These are phyloP conservation scores for Apodemus sylvaticus DNA, from an alignment of 2,113 vertebrate species.

Conservation along the genomic window DNA sequence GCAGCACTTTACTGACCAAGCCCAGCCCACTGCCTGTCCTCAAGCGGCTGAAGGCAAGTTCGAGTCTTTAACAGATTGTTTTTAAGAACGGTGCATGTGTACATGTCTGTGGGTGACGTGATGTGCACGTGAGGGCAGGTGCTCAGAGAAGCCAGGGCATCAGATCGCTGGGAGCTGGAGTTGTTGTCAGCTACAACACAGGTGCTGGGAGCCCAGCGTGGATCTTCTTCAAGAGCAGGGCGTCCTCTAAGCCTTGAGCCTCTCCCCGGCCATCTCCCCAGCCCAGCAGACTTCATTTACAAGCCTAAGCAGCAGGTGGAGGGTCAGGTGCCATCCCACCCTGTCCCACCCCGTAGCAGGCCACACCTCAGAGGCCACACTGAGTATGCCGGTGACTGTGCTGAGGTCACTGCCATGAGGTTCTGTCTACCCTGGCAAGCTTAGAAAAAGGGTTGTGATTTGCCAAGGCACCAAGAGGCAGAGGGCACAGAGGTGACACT, in stretches of 20 bases:
- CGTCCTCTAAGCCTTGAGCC: neutral
- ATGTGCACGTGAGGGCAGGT: neutral
- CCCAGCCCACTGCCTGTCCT: neutral
- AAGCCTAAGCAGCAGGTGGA: neutral
- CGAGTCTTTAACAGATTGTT: neutral
- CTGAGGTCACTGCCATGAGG: neutral
- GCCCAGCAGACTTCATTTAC: neutral
- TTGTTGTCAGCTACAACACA: neutral
- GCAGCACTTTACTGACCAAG: neutral
- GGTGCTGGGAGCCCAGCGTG: neutral
- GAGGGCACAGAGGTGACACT: neutral
- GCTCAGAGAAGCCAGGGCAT: too few relatives aligned
- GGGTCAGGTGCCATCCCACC: fast-evolving
- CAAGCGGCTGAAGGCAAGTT: neutral
- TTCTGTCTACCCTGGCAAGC: fast-evolving
- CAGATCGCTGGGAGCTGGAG: neutral
- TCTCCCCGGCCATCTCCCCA: too few relatives aligned
- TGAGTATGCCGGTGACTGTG: too few relatives aligned
- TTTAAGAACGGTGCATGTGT: neutral
- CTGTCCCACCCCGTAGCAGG: too few relatives aligned
- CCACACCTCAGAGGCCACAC: neutral
- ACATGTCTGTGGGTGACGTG: neutral
- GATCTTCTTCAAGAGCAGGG: neutral
- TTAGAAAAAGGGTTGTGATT: neutral
- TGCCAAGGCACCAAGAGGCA: neutral